Evolutionary conservation across 2,113 vertebrate genomes (phyloP).

Genomic region (Cariama cristata): DNA sequence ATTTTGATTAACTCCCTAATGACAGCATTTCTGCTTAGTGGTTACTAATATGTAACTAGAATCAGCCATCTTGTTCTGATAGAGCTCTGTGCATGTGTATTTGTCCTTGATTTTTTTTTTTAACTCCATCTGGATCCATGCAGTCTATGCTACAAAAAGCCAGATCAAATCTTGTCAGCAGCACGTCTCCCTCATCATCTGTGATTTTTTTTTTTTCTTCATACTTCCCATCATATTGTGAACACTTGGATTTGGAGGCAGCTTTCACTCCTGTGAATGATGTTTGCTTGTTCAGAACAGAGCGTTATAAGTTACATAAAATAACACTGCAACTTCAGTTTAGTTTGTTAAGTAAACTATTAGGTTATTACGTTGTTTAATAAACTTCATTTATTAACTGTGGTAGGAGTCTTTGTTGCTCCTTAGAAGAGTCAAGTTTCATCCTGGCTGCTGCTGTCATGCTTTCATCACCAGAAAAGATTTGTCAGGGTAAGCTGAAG

Average conservation of each 20-base stretch:
- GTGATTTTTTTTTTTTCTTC: slow-evolving; percentile 31
- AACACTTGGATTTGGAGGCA: background rate
- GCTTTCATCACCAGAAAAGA: background rate
- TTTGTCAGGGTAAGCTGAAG: background rate
- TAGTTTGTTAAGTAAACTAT: background rate
- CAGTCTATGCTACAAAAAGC: slow-evolving; percentile 51
- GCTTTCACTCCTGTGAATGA: background rate
- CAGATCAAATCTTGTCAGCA: slow-evolving; percentile 68
- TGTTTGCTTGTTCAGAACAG: background rate
- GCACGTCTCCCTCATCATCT: slow-evolving; percentile 61
- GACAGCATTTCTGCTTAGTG: background rate
- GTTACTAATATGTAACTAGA: background rate
- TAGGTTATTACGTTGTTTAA: background rate
- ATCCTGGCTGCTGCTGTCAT: background rate
- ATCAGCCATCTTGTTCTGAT: slow-evolving; percentile 46
- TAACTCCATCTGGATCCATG: slow-evolving; percentile 59
- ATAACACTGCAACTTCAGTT: background rate
- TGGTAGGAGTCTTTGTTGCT: background rate
- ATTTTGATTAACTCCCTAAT: background rate
- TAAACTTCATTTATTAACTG: background rate
- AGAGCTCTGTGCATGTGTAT: slow-evolving; percentile 50
- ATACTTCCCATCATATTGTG: slow-evolving; percentile 55
- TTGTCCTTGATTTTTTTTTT: slow-evolving; percentile 44
- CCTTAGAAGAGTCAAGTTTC: background rate
- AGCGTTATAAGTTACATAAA: background rate